Percentiles rank a stretch among this genome's conserved stretches.
These are phyloP conservation scores for Dasypogon diadema DNA, from an alignment of 2,888 invertebrate genomes.

Conservation along the genomic window DNA sequence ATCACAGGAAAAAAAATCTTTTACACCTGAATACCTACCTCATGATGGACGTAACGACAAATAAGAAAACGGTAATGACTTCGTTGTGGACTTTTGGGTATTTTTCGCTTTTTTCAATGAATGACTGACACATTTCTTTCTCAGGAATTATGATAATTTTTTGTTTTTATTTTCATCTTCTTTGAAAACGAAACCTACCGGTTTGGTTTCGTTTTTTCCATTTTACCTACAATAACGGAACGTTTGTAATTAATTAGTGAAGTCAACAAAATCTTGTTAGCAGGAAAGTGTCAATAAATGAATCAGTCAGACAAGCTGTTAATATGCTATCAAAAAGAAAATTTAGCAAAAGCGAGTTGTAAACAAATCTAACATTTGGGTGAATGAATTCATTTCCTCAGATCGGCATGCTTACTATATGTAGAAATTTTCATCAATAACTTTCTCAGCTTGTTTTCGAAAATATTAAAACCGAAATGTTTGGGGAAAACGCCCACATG, in stretches of 20 bases:
- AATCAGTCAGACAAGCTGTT: neutral
- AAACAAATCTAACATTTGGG: too few species aligned
- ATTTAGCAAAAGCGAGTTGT: too few species aligned
- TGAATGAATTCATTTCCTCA: too few species aligned
- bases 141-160: slow-evolving; percentile 14
- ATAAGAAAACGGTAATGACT: neutral
- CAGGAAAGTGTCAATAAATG: slow-evolving; percentile 19
- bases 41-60: neutral
- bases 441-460: too few species aligned
- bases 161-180: neutral
- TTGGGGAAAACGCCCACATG: too few species aligned
- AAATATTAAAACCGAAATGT: too few species aligned
- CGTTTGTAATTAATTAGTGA: slow-evolving; percentile 23
- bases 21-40: neutral
- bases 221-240: neutral
- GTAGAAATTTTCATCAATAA: too few species aligned
- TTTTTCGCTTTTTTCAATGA: slow-evolving; percentile 6
- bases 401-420: neutral
- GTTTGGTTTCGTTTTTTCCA: neutral
- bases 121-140: slow-evolving; percentile 29
- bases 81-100: too few species aligned
- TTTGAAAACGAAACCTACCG: slow-evolving; percentile 20
- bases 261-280: too few species aligned
- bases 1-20: too few species aligned
- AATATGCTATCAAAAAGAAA: neutral